Evolutionary conservation across 1,140 invertebrate genomes (phyloP).

Genomic region (Trinorchestia longiramus): DNA sequence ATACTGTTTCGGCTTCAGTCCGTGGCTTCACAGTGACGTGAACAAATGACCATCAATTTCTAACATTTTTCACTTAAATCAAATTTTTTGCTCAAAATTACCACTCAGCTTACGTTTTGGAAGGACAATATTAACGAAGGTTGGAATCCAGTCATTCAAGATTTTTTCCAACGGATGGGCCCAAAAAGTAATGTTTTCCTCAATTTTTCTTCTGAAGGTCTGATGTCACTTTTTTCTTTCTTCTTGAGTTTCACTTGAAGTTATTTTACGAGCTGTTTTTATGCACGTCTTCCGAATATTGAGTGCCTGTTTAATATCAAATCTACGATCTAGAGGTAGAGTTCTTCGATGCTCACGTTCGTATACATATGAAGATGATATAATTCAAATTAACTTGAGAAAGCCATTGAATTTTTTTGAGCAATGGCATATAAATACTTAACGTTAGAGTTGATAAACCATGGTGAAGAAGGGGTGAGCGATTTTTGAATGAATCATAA

Average conservation of each 20-base stretch:
- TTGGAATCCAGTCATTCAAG: neutral
- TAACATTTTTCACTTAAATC: neutral
- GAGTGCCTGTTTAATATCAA: neutral
- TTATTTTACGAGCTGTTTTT: neutral
- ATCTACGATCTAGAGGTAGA: neutral
- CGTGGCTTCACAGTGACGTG: neutral
- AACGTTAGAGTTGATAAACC: neutral
- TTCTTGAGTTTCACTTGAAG: neutral
- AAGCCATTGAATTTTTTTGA: neutral
- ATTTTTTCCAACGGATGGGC: neutral
- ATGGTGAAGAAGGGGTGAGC: neutral
- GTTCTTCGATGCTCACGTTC: neutral
- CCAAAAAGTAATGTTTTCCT: neutral
- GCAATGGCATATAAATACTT: neutral
- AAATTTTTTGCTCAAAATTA: neutral
- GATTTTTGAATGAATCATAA: neutral
- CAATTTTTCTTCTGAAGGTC: neutral
- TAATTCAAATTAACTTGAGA: neutral
- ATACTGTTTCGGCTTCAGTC: neutral
- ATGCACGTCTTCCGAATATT: too few relatives aligned
- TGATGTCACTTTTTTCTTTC: neutral
- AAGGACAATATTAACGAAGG: neutral
- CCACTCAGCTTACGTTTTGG: neutral
- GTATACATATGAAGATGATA: neutral
- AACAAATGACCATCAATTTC: neutral